Evolutionary conservation across 2,113 vertebrate species (phyloP), one percentile per base, ranked within the genome.

Genomic region (Lonchura striata): DNA sequence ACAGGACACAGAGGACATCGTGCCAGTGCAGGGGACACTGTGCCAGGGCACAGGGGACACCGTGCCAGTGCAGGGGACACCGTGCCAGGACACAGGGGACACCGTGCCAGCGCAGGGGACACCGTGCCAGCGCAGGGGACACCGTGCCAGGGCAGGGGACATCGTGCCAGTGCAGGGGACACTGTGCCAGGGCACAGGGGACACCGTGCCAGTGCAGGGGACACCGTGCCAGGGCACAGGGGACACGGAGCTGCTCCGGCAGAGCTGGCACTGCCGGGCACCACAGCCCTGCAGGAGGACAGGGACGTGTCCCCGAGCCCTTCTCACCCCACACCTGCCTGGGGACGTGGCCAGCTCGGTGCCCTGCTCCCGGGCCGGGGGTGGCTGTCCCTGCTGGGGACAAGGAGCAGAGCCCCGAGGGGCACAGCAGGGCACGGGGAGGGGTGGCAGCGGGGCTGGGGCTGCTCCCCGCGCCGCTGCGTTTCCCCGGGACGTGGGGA

Each of bases 381-480:
- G 11, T 64, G 57, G 31, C 76, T 53, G 76, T 78, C 64, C 28
- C 41, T 1, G 6, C 15, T 7, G 35, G 84, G 50, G 20, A 46
- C 35, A 20, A 33, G 77, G 57, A 42, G 15, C 39, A 46, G 28
- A 11, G 10, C 31, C 64, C 64, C 37, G 16, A 19, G 50, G 82
- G 13, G 28, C 60, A 16, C 56, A 24, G 57, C 33, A 4, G 57
- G 42, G 23, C 28, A 15, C 2, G 3, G 41, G 0, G 9, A 27
- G 47, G 3, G 18, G 5, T 3, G 64, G 22, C 52, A 13, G 52
- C 3, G 30, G 23, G n/a, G 75, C 61, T 21, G 71, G 37, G 68
- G 13, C 6, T 6, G 30, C n/a, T 25, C 31, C 39, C 61, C 42
- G 6, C 3, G 0, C 19, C 1, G 0, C 70, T 22, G 68, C 2